Evolutionary conservation across 2,888 invertebrate genomes (phyloP).

Genomic region (Pocota personata): DNA sequence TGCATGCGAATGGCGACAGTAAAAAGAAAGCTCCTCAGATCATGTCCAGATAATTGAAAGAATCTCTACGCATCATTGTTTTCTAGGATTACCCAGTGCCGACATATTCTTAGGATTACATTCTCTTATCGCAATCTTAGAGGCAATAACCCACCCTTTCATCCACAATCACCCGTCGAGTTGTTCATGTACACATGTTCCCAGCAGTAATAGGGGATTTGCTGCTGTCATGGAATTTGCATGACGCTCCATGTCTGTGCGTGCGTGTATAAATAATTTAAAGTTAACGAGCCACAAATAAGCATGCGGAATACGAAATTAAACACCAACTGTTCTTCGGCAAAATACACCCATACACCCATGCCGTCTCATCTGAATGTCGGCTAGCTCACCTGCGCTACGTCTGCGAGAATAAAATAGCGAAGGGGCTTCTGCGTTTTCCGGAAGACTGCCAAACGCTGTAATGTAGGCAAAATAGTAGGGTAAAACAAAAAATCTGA

Average conservation of each 20-base stretch:
- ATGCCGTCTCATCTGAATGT: neutral
- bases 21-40: constrained; percentile 31
- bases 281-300: constrained; percentile 48
- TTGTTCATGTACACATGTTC: neutral
- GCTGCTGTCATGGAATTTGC: constrained; percentile 33
- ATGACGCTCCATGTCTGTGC: constrained; percentile 10
- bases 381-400: constrained; percentile 10
- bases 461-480: neutral
- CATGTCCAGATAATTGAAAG: constrained; percentile 59
- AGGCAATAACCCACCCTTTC: constrained; percentile 12
- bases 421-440: neutral
- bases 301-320: constrained; percentile 58
- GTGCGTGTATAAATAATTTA: constrained; percentile 62
- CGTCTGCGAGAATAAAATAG: neutral
- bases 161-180: neutral
- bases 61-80: constrained; percentile 46
- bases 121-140: constrained; percentile 11
- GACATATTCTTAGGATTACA: constrained; percentile 19
- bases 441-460: neutral
- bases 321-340: constrained; percentile 31
- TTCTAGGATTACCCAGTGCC: constrained; percentile 18
- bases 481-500: neutral
- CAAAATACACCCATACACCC: neutral
- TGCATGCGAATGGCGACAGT: constrained; percentile 12
- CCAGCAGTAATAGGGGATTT: constrained; percentile 31